Base-by-base conservation (phyloP, 2,888 invertebrate genomes). In the Agrochola macilenta region DNA sequence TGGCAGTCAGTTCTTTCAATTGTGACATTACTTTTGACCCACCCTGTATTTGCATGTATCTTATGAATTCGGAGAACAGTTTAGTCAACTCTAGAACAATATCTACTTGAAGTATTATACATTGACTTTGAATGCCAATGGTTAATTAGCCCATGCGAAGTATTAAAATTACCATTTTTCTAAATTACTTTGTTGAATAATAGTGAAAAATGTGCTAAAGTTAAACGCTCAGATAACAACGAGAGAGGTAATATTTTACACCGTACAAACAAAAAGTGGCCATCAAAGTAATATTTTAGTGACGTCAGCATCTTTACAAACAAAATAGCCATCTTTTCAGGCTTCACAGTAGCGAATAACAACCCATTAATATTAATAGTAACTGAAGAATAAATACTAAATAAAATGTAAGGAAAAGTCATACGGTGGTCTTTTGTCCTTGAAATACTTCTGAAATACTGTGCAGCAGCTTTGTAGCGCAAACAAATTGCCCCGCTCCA, bases 221-320 rank as follows among this genome's bases (percentile, higher is more conserved):
- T 73, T 14, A 54, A 66, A 57, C 20, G n/a, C n/a, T 60, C 17
- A 14, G 5, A 60, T 60, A n/a, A 74, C 26, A 81, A 58, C 58
- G 35, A 73, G 26, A 30, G 54, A 49, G 74, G 57, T 81, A 69
- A 85, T 81, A 76, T 64, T 63, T 84, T 39, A 74, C 20, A 2
- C 12, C 12, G 3, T 7, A 2, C 23, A 57, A 63, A 83, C 81
- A 83, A 83, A 84, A 81, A 66, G 35, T 73, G 35, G 54, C 39
- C 63, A 69, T 75, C 17, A 65, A 63, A 68, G 61, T 81, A 70
- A 70, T 76, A 72, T 70, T 71, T 61, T 17, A 17, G 54, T 70
- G 72, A 73, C 66, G 66, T 63, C 61, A 64, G 61, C 12, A 7
- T 3, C 14, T 52, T 70, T 57, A 58, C 26, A 39, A 30, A 69